Evolutionary conservation across 2,888 invertebrate species (phyloP), one percentile per base, ranked within the genome.

Genomic region (Euplexia lucipara): DNA sequence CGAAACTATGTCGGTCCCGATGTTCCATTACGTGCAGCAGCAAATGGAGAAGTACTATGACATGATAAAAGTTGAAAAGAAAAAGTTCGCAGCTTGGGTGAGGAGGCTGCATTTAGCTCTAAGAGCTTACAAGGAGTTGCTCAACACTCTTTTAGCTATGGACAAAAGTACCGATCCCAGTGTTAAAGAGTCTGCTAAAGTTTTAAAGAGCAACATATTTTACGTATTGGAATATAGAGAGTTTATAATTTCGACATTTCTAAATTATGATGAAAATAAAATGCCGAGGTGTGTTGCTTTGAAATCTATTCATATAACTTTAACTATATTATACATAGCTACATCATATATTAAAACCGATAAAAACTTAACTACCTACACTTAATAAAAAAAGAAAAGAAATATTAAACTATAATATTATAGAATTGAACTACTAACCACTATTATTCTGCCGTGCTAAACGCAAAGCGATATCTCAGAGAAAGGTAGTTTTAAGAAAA

Each of bases 141-240:
- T 99, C 52, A 95, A 97, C 83, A 98, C 98, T 66, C 93, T 99
- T 74, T 93, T 96, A 72, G 96, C 96, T 14, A 98, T 99, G 98
- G 98, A 98, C 90, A 97, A 96, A 87, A 97, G 97, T 67, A 88
- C 92, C 2, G 98, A 98, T 86, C 91, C 93, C 39, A 95, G 96
- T 26, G 97, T 99, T 1, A 96, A 96, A 77, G 97, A 98, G 59
- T 97, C 98, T 16, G 97, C 98, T 42, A 97, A 97, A 93, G 97
- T 98, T 83, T 97, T 99, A 78, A 98, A 99, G 92, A 97, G 98
- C 91, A 98, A 98, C 90, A 97, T 98, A 76, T 98, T 99, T 92
- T 99, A 99, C 92, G 97, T 99, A 48, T 95, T 98, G 82, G 99
- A 99, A 92, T 99, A 99, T 91, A 96, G 99, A 74, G 99, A 99